Base-by-base conservation (phyloP, 2,888 invertebrate genomes). In the Phyllotreta cruciferae region DNA sequence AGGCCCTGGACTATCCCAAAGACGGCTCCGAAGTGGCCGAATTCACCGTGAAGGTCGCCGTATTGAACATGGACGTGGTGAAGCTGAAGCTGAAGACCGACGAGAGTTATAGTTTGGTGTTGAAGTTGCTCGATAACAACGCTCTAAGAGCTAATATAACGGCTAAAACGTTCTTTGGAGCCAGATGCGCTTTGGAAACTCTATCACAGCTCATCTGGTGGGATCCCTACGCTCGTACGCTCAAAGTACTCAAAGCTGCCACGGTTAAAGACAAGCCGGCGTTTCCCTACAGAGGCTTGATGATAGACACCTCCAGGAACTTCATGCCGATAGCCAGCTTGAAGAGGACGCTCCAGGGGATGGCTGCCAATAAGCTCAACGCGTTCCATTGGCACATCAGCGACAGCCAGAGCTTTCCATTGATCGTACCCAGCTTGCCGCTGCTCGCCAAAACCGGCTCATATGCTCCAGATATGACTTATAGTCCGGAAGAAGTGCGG, bases 381-480 rank as follows among this genome's bases (percentile, higher is more conserved):
- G 92, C 93, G 1, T 91, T 97, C 76, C 96, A 97, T 77, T 96
- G 96, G 96, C 93, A 94, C 75, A 85, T 92, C 36, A 90, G 90
- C 4, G 97, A 97, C 79, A 93, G 95, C 9, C 95, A 96, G 79
- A 94, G 95, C 70, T 96, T 96, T 81, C 96, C 97, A 0, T 89
- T 93, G 78, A 87, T 90, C 66, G 87, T 93, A 3, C 86, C 87
- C 24, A 85, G 87, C 66, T 90, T 88, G 57, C 94, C 94, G 0
- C 88, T 92, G 77, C 82, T 94, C 77, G 90, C 92, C 0, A 86
- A 88, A 67, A 90, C 90, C 79, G 97, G 98, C 14, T 93, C 96
- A 0, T 93, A 93, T 78, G 90, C 92, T 0, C 90, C 92, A 55
- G 89, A 90, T 11, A 77, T 77, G 83, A 72, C 75, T 4, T 93